Base-by-base conservation (phyloP, 2,888 invertebrate genomes). In the Drosophila yooni region DNA sequence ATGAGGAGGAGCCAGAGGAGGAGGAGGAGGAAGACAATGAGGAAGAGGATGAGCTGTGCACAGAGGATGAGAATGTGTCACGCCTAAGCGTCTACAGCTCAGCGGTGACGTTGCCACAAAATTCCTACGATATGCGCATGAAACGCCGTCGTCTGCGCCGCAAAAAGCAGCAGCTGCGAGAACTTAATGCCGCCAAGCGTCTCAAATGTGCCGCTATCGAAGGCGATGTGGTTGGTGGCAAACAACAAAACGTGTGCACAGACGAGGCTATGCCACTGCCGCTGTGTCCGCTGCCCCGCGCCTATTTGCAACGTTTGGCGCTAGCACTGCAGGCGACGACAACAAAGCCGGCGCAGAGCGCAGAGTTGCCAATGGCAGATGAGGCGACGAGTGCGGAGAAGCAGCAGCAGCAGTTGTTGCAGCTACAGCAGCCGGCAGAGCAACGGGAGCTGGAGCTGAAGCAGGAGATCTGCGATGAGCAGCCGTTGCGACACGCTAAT, bases 41-140 rank as follows among this genome's bases (percentile, higher is more conserved):
- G 13, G 76, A 65, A 6, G 89, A 87, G 46, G 81, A 82, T 62
- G 84, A 75, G 59, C 74, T 66, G 61, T 76, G 65, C 73, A 81
- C 70, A 13, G 82, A 88, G 10, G 87, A 91, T 74, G 89, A 88
- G 48, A 91, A 89, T 69, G 79, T 91, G 6, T 88, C 88, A 7
- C 91, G 92, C 15, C 68, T 92, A 36, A 75, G 58, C 33, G 75
- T 75, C n/a, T 92, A 91, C 62, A 83, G 85, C 63, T 92, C 92
- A 5, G 86, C 91, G 13, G 81, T 91, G 21, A 91, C 90, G 75
- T 54, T 91, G 62, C 75, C 70, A 6, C 81, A 80, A 40, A 82
- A 27, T 53, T 72, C 76, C 6, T 73, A 62, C 25, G 89, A 81
- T 21, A 46, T 74, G 36, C 81, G 81, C 13, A 66, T 74, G 50